Percentiles rank a stretch among this genome's conserved stretches.
phyloP scores from a whole-genome alignment of 2,888 invertebrate species.

The Paralinhomoeus sp. region DNA sequence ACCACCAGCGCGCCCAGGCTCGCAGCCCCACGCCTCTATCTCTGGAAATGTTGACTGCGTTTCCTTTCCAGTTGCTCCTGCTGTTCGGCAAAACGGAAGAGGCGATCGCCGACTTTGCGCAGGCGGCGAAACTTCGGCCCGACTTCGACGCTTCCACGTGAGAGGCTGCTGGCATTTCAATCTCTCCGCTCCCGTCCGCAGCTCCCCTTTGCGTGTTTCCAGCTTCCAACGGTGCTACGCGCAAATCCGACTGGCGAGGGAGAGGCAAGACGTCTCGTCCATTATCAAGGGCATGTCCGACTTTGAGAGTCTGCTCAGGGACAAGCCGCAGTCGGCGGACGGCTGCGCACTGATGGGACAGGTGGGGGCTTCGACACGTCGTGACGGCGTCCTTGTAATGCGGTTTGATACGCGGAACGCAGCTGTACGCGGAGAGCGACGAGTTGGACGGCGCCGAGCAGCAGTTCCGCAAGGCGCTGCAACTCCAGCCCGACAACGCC shows the following conservation, averaged over 20 bases:
- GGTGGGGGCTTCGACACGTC: slow-evolving; percentile 33
- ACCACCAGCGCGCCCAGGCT: slow-evolving; percentile 63
- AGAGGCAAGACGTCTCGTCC: slow-evolving; percentile 12
- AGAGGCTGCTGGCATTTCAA: no score
- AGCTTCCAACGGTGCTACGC: slow-evolving; percentile 72
- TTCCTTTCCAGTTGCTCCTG: slow-evolving; percentile 44
- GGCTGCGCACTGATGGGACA: slow-evolving; percentile 69
- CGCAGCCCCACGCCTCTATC: no score
- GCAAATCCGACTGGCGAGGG: slow-evolving; percentile 49
- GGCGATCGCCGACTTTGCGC: slow-evolving; percentile 57
- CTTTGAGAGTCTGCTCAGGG: slow-evolving; percentile 50
- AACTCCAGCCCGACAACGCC: slow-evolving; percentile 60
- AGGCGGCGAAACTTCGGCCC: slow-evolving; percentile 55
- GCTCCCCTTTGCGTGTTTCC: not conserved
- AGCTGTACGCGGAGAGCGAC: slow-evolving; percentile 55
- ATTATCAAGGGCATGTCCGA: slow-evolving; percentile 7
- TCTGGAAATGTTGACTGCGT: no score
- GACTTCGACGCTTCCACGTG: slow-evolving; percentile 50
- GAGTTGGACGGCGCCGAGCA: slow-evolving; percentile 58
- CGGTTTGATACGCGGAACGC: not conserved
- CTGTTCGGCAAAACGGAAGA: slow-evolving; percentile 55
- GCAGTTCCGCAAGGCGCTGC: slow-evolving; percentile 53
- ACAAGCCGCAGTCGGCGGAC: slow-evolving; percentile 61
- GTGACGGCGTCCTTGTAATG: no score
- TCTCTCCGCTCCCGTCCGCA: no score